Evolutionary conservation across 2,888 invertebrate genomes (phyloP).

Genomic region (Autographa pulchrina): DNA sequence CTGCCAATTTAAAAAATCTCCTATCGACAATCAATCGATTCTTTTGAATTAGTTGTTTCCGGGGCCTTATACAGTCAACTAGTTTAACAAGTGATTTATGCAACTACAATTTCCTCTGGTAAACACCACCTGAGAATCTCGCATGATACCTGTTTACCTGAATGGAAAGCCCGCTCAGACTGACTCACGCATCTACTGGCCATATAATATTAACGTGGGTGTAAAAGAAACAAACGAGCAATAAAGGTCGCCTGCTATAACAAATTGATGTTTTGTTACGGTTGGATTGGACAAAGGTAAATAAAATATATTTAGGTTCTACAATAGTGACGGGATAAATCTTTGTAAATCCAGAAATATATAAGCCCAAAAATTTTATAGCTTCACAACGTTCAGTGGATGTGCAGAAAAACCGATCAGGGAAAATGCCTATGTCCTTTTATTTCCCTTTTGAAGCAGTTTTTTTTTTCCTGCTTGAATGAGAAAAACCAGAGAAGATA

Average conservation of each 20-base stretch:
- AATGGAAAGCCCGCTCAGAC: constrained; percentile 53
- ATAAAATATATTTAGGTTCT: background rate
- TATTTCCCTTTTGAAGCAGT: background rate
- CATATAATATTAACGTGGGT: constrained; percentile 48
- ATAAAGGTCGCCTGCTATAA: constrained; percentile 37
- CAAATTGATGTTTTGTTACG: constrained; percentile 25
- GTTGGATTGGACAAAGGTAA: background rate
- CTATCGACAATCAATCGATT: background rate
- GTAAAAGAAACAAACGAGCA: constrained; percentile 38
- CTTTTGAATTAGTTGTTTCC: background rate
- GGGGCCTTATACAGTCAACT: background rate
- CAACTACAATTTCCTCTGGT: background rate
- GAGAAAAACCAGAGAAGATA: background rate
- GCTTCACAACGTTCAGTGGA: background rate
- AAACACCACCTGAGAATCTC: constrained; percentile 12
- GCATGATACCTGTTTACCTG: constrained; percentile 39
- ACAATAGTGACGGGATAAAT: background rate
- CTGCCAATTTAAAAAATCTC: too few relatives aligned
- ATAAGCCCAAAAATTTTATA: background rate
- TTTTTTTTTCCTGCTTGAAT: too few relatives aligned
- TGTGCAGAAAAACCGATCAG: too few relatives aligned
- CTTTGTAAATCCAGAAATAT: background rate
- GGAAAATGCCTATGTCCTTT: too few relatives aligned
- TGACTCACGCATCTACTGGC: constrained; percentile 54
- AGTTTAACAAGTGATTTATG: background rate